Percentiles rank a stretch among this genome's conserved stretches.
phyloP scores from a whole-genome alignment of 1,140 invertebrate genomes.

The Eupristina koningsbergeri region DNA sequence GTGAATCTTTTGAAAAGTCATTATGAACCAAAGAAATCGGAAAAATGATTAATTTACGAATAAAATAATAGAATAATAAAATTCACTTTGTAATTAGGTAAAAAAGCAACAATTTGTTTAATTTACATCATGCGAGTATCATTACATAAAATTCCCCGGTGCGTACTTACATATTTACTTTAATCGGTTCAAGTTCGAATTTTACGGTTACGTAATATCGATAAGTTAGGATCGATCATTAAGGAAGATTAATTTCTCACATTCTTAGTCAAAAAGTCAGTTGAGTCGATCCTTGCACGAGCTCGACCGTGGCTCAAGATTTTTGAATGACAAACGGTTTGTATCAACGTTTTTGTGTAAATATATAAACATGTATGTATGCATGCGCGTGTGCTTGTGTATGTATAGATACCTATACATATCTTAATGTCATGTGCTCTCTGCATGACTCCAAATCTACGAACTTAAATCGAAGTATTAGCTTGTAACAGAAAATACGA shows the following conservation, averaged over 20 bases:
- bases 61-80: not conserved
- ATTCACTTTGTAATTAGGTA: not conserved
- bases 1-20: not conserved
- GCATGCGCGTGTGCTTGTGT: too few species aligned
- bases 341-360: not conserved
- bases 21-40: not conserved
- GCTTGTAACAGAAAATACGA: not conserved
- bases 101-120: not conserved
- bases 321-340: too few species aligned
- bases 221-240: slow-evolving; percentile 10
- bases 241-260: not conserved
- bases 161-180: too few species aligned
- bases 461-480: not conserved
- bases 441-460: slow-evolving; percentile 24
- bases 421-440: not conserved
- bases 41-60: not conserved
- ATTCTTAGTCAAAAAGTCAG: not conserved
- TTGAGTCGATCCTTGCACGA: not conserved
- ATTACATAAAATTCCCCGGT: not conserved
- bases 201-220: not conserved
- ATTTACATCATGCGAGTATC: not conserved
- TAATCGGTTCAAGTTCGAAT: not conserved
- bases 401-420: too few species aligned
- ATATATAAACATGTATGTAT: too few species aligned
- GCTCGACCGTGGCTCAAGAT: not conserved